A percentile compares a stretch with the other conserved stretches of the same genome.
Conservation (phyloP, 2,888 invertebrate genomes). For the Eledona agricola region DNA sequence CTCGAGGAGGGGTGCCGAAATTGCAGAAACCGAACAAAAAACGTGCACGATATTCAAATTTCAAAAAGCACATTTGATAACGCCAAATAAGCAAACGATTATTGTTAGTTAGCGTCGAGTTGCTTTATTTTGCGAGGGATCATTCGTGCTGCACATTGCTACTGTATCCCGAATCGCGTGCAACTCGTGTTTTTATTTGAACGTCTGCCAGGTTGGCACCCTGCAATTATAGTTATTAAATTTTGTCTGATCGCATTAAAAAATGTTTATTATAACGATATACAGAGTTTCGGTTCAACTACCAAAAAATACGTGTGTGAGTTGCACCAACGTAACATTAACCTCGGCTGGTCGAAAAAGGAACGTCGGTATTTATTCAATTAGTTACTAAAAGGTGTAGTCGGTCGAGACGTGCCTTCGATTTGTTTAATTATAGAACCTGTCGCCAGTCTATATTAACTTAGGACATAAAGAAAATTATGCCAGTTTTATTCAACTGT, state of each 20-base stretch:
- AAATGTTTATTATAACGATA: slow-evolving; percentile 36
- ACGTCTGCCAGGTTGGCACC: slow-evolving; percentile 47
- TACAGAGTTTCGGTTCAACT: slow-evolving; percentile 8
- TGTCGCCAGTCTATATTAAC: slow-evolving; percentile 36
- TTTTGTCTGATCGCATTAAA: slow-evolving; percentile 46
- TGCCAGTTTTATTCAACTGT: slow-evolving; percentile 18
- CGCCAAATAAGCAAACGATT: slow-evolving; percentile 4
- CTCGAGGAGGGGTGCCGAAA: too few relatives aligned
- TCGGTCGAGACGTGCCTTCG: slow-evolving; percentile 32
- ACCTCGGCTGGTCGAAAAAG: too few relatives aligned
- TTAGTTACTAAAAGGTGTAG: slow-evolving; percentile 30
- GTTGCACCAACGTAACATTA: too few relatives aligned
- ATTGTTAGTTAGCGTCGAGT: slow-evolving; percentile 5
- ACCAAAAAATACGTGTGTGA: slow-evolving; percentile 15
- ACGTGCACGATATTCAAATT: too few relatives aligned
- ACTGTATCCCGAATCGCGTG: slow-evolving; percentile 53
- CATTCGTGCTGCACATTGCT: slow-evolving; percentile 39
- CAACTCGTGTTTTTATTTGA: slow-evolving; percentile 42
- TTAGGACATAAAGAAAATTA: slow-evolving; percentile 33
- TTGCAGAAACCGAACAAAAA: too few relatives aligned
- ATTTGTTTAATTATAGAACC: slow-evolving; percentile 39
- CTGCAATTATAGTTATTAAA: slow-evolving; percentile 49
- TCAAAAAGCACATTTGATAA: slow-evolving; percentile 13
- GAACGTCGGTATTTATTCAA: slow-evolving; percentile 26
- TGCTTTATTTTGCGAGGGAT: slow-evolving; percentile 21